Evolutionary conservation across 2,797 vertebrate genomes (phyloP).

Genomic region (Antennarius maculatus): DNA sequence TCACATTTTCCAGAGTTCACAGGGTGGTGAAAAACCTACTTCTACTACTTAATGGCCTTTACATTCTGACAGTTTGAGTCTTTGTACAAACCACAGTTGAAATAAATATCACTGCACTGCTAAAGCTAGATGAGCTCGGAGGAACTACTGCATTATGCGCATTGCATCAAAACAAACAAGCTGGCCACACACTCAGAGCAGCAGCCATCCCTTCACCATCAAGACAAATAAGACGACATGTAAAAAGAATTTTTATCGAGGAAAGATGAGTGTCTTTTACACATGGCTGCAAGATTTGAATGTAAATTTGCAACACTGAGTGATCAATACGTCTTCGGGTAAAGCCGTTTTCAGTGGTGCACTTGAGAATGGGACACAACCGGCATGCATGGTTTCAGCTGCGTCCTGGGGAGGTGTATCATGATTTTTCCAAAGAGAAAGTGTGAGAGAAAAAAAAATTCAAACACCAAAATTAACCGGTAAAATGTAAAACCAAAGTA

Average conservation of each 20-base stretch:
- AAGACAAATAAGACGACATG: conserved; percentile 74
- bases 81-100: conserved; percentile 92
- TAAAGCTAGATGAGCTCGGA: conserved; percentile 80
- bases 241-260: conserved; percentile 44
- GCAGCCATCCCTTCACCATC: conserved; percentile 77
- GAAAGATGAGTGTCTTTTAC: conserved; percentile 67
- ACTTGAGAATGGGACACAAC: conserved; percentile 84
- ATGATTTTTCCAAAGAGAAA: conserved; percentile 60
- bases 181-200: conserved; percentile 68
- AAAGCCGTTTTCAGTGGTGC: conserved; percentile 88
- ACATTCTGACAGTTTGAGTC: conserved; percentile 88
- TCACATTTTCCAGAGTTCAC: conserved; percentile 82
- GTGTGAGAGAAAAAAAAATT: conserved; percentile 39
- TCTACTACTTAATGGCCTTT: conserved; percentile 85
- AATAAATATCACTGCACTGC: conserved; percentile 88
- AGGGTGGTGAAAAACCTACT: conserved; percentile 79
- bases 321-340: conserved; percentile 87
- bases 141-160: conserved; percentile 79
- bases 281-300: conserved; percentile 67
- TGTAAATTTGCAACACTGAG: conserved; percentile 64
- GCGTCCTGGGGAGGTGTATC: conserved; percentile 63
- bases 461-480: conserved; percentile 63
- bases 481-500: conserved; percentile 72
- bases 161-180: conserved; percentile 68
- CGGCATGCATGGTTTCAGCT: conserved; percentile 91